Evolutionary conservation across 2,888 invertebrate genomes (phyloP).

Genomic region (Thereva nobilitata): DNA sequence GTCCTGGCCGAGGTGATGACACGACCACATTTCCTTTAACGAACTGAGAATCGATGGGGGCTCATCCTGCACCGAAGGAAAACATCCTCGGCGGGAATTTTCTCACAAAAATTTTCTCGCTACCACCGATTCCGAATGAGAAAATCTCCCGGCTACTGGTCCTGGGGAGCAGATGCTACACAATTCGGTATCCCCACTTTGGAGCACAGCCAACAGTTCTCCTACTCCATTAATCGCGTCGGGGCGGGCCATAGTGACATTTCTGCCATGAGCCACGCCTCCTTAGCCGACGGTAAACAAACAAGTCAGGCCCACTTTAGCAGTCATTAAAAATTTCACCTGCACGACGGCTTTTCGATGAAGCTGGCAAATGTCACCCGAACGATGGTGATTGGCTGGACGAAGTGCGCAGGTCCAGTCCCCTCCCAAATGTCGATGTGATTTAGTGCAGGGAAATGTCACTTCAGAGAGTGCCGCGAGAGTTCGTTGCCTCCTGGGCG

Average conservation of each 20-base stretch:
- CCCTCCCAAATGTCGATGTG: conserved; percentile 14
- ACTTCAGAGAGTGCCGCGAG: conserved; percentile 16
- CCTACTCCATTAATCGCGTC: conserved; percentile 17
- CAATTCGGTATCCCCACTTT: conserved; percentile 33
- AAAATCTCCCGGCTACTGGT: conserved; percentile 6
- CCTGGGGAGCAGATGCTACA: conserved; percentile 7
- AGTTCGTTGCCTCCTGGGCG: conserved; percentile 33
- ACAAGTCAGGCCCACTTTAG: conserved; percentile 23
- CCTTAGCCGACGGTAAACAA: conserved; percentile 10
- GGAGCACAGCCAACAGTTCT: conserved; percentile 27
- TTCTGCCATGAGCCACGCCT: conserved; percentile 2
- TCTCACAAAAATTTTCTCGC: conserved; percentile 27
- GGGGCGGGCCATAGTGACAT: conserved; percentile 3
- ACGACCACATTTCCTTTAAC: conserved; percentile 35
- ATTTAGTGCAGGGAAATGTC: conserved; percentile 8
- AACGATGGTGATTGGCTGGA: conserved; percentile 5
- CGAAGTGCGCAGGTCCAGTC: conserved; percentile 13
- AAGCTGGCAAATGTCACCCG: conserved; percentile 16
- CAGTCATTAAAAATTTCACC: background rate
- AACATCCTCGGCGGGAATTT: conserved; percentile 26
- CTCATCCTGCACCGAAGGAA: conserved; percentile 6
- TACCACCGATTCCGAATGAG: conserved; percentile 38
- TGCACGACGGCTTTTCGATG: conserved; percentile 19
- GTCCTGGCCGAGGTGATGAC: conserved; percentile 28
- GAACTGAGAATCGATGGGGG: conserved; percentile 34